Base-by-base conservation (phyloP, 2,113 vertebrate genomes). In the Phocoena phocoena region DNA sequence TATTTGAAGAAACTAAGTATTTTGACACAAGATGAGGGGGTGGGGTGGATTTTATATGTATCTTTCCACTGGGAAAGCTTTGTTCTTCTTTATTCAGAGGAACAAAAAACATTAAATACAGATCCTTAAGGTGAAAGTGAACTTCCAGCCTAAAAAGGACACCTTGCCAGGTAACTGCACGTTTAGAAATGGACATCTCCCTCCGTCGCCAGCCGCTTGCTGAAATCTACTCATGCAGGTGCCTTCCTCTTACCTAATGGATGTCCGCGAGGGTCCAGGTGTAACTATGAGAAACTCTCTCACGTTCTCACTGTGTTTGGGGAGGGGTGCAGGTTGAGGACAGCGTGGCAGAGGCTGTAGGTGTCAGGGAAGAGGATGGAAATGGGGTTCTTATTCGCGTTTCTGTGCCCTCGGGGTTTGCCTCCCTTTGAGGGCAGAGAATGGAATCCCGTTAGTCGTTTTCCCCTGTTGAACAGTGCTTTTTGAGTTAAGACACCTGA, bases 1-100 rank as follows among this genome's bases (percentile, higher is more conserved):
- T 67, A 83, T 20, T 95, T 65, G 44, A 89, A 85, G 84, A 96
- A 93, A 84, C 44, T 33, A 74, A 74, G n/a, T 17, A n/a, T 81
- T 73, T 73, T 47, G 31, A 86, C 73, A 38, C 9, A 55, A 58
- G 55, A 58, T 74, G 31, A 65, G 23, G 17, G 20, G 25, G 21
- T 11, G 21, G 8, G 12, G 33, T 2, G 12, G 2, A 28, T n/a
- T 44, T 58, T 60, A 33, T 20, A 58, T 58, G 33, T 58, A 62
- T 41, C 71, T 93, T 76, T 82, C 68, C 86, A 68, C 26, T 26
- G 26, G 47, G 3, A 60, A 88, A 55, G 18, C 28, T 90, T 53
- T 74, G 38, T 41, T n/a, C 11, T 44, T 26, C 63, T 90, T 36
- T 31, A 33, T 50, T 60, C 44, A 23, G 31, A 65, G 18, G 28